A percentile compares a stretch with the other conserved stretches of the same genome.
Conservation (phyloP, 2,888 invertebrate genomes). For the Eustalomyia histrio region DNA sequence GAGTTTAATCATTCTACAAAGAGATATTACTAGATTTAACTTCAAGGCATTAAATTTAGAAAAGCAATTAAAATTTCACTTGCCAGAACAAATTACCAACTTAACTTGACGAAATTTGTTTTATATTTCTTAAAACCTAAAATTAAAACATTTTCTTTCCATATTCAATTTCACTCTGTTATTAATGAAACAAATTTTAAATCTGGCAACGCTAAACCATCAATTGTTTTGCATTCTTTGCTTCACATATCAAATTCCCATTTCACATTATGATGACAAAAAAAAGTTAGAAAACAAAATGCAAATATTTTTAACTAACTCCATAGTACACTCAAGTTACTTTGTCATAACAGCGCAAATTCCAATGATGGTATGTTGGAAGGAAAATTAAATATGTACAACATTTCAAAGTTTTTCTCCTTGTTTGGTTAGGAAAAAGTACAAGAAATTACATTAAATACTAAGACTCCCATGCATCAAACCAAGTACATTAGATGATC, state of each 20-base stretch:
- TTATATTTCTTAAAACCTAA: no score
- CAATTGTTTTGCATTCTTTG: neutral
- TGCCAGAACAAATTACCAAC: no score
- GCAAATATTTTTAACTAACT: constrained; percentile 29
- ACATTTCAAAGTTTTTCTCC: neutral
- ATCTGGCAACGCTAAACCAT: constrained; percentile 18
- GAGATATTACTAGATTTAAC: no score
- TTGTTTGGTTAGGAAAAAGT: neutral
- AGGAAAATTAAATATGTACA: neutral
- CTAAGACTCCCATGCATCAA: constrained; percentile 39
- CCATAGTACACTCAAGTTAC: neutral
- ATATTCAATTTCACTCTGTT: no score
- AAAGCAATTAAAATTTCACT: no score
- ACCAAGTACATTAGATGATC: constrained; percentile 23
- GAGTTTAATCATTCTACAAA: no score
- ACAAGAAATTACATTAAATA: constrained; percentile 33
- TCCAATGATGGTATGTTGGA: constrained; percentile 9
- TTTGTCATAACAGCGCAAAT: neutral
- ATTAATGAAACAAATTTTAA: no score
- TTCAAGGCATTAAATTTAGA: no score
- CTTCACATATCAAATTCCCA: constrained; percentile 21
- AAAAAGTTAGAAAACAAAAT: constrained; percentile 25
- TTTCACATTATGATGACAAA: constrained; percentile 24
- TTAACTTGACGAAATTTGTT: no score
- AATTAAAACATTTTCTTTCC: no score